phyloP scores from a whole-genome alignment of 2,797 vertebrate species.

The Sorex maritimensis region DNA sequence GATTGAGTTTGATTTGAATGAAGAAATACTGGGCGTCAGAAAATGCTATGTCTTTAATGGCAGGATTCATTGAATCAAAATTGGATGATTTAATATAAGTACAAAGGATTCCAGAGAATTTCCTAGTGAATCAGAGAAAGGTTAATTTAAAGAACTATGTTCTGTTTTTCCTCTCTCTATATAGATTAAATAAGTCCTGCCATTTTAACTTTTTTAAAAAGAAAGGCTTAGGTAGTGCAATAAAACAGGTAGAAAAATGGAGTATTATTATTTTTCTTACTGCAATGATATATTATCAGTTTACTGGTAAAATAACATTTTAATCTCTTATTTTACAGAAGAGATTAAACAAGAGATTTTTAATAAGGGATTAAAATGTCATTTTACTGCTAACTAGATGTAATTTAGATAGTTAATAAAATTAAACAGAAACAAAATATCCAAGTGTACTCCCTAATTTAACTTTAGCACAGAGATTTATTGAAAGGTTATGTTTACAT shows the following conservation, averaged over 20 bases:
- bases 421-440: not conserved
- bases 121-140: not conserved
- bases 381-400: not conserved
- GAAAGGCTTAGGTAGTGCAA: not conserved
- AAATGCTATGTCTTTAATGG: not conserved
- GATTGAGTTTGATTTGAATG: not conserved
- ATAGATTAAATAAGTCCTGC: not conserved
- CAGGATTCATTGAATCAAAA: not conserved
- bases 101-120: not conserved
- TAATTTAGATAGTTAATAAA: not conserved
- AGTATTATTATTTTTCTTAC: not conserved
- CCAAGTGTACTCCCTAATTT: not conserved
- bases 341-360: no score
- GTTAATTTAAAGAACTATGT: not conserved
- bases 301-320: not conserved
- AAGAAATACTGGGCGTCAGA: not conserved
- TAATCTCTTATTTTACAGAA: not conserved
- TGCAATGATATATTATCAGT: not conserved
- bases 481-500: not conserved
- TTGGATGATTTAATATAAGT: not conserved
- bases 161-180: not conserved
- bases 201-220: no score
- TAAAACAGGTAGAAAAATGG: not conserved
- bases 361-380: no score
- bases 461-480: not conserved